Percentiles rank a stretch among this genome's conserved stretches.
Evolutionary conservation across 2,113 vertebrate genomes (phyloP).

Genomic region (Daphoenositta chrysoptera): DNA sequence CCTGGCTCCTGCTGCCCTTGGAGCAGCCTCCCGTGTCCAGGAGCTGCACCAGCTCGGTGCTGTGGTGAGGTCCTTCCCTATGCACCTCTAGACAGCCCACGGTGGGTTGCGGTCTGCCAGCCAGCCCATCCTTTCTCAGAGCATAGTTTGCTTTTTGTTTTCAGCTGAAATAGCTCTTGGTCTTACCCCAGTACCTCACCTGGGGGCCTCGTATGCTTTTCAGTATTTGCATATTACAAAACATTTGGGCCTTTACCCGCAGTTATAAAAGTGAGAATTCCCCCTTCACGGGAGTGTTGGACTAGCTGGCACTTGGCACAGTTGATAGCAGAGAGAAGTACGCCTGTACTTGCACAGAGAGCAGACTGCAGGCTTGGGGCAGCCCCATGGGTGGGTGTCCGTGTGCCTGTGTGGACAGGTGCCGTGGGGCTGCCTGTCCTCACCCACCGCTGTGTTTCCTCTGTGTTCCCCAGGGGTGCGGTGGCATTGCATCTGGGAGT

Average conservation of each 20-base stretch:
- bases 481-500: not conserved
- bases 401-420: not conserved
- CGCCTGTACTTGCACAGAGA: not conserved
- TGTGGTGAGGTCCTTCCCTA: rapidly evolving
- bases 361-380: not conserved
- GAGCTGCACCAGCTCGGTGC: not conserved
- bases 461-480: rapidly evolving
- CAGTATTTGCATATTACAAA: not conserved
- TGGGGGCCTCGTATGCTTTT: not conserved
- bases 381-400: not conserved
- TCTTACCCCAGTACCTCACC: not conserved
- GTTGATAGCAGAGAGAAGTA: not conserved
- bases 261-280: not conserved
- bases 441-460: not conserved
- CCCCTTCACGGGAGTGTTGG: not conserved
- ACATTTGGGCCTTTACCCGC: not conserved
- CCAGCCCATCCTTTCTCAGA: not conserved
- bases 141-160: not conserved
- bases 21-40: not conserved
- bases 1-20: rapidly evolving
- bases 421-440: not conserved
- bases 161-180: not conserved
- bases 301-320: not conserved
- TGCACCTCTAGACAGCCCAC: rapidly evolving
- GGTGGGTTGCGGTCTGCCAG: not conserved